Base-by-base conservation (phyloP, 2,797 vertebrate species). In the Lophius americanus region DNA sequence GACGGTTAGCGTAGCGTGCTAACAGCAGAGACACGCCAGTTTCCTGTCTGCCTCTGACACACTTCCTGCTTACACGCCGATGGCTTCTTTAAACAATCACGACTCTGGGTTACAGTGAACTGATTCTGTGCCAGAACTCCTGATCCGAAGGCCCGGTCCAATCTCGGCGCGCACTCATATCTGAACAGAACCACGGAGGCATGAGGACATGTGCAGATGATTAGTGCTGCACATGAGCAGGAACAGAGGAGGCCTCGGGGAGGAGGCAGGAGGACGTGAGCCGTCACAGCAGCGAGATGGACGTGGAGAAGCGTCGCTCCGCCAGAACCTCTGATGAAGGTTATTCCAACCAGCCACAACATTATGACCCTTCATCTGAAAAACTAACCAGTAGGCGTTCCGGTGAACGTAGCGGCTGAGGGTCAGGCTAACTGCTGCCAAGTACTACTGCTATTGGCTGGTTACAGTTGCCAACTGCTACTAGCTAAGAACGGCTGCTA, bases 161-260 rank as follows among this genome's bases (percentile, higher is more conserved):
- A 14, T 7, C 12, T 5, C 37, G 42, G n/a, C 9, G 4, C n/a
- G 8, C 7, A 39, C 53, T 60, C 2, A 64, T 56, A 13, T 50
- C 33, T 33, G 62, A 64, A 50, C 61, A 36, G 52, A 62, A 47
- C 51, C 41, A 2, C 11, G 23, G 43, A 55, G 53, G 52, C 41
- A 60, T 67, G 52, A 13, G 42, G 13, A 69, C 73, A 79, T 70
- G 56, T 68, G 60, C 39, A 54, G 51, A 39, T 64, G 9, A 68
- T 75, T 79, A 66, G 36, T 47, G 59, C 0, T 68, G 44, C 41
- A n/a, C 39, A 14, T 42, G 55, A 73, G 53, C 56, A 63, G 73
- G n/a, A 59, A 53, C 72, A 49, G 57, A 68, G 13, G 57, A 64
- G 60, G 46, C 47, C 51, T 63, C 49, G 44, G 23, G 23, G 23